phyloP scores from a whole-genome alignment of 1,140 invertebrate genomes.

The Ridgeia piscesae region DNA sequence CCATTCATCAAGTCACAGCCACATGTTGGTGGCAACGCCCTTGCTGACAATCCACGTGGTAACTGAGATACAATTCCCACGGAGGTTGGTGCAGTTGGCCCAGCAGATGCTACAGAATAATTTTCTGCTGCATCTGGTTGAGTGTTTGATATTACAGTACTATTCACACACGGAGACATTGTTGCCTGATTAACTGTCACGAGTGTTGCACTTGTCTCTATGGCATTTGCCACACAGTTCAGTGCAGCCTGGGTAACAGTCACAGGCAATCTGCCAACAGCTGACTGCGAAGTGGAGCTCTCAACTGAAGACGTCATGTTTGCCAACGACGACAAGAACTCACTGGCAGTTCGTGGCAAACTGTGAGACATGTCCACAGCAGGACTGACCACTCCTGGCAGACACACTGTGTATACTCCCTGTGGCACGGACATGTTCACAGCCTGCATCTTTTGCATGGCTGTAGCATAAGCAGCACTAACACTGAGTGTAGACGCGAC shows the following conservation, averaged over 20 bases:
- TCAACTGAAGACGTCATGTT: background rate
- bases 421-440: background rate
- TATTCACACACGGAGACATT: background rate
- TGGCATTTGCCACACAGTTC: background rate
- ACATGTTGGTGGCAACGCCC: background rate
- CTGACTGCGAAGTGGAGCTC: background rate
- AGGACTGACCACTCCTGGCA: background rate
- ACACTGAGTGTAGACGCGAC: background rate
- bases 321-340: background rate
- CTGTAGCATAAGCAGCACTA: background rate
- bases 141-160: background rate
- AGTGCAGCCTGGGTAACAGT: background rate
- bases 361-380: background rate
- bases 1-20: conserved; percentile 12
- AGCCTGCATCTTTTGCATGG: background rate
- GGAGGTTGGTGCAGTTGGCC: background rate
- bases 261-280: background rate
- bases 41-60: background rate
- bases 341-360: background rate
- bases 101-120: background rate
- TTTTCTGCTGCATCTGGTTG: background rate
- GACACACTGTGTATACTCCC: background rate
- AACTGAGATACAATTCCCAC: background rate
- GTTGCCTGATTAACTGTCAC: background rate
- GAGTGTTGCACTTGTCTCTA: background rate